Evolutionary conservation across 2,113 vertebrate species (phyloP).

Genomic region (Triplophysa siluroides): DNA sequence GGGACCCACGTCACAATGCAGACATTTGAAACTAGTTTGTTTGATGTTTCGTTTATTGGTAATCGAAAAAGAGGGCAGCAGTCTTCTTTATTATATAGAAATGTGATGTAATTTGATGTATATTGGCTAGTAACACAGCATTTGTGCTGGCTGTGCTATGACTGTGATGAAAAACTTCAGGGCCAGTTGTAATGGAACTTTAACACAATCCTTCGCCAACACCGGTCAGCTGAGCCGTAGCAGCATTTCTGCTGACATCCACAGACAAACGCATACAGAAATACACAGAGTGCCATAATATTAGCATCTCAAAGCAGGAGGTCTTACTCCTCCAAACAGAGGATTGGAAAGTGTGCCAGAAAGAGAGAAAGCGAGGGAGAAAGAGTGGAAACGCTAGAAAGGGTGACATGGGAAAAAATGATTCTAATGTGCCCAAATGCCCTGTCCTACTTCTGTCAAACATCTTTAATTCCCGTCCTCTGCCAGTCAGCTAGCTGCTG

Average conservation of each 20-base stretch:
- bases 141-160: background rate
- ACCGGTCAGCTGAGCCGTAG: constrained; percentile 1
- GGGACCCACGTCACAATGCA: background rate
- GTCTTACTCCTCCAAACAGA: background rate
- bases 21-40: background rate
- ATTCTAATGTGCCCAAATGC: constrained; percentile 21
- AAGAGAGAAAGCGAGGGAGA: background rate
- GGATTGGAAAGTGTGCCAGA: constrained; percentile 26
- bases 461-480: background rate
- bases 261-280: background rate
- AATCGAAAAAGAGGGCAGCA: background rate
- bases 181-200: background rate
- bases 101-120: background rate
- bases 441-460: constrained; percentile 36
- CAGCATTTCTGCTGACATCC: background rate
- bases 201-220: background rate
- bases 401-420: constrained; percentile 27
- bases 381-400: background rate
- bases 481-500: background rate
- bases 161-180: background rate
- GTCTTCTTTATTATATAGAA: background rate
- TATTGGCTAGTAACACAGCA: background rate
- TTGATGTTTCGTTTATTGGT: background rate
- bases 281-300: background rate
- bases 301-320: constrained; percentile 15